Conservation (phyloP, 2,797 vertebrate species). For the Neomorphus geoffroyi region DNA sequence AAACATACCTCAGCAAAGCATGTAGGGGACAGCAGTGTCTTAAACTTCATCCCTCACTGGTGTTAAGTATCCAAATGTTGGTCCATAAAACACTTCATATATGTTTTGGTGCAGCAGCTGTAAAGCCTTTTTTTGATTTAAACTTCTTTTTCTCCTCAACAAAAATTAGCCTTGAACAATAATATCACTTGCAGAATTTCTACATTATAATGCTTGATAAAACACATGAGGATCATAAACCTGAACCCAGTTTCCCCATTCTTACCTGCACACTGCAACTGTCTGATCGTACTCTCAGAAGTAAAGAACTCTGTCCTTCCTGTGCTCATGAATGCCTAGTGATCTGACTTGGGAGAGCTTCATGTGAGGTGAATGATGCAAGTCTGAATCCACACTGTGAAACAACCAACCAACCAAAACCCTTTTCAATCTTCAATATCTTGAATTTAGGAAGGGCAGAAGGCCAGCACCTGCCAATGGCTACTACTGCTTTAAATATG, state of each 20-base stretch:
- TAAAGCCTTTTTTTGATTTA: neutral
- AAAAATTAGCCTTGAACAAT: neutral
- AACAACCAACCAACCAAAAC: neutral
- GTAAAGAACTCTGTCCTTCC: neutral
- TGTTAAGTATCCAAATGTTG: neutral
- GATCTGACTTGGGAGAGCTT: neutral
- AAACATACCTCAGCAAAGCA: neutral
- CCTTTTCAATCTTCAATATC: neutral
- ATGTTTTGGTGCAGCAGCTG: neutral
- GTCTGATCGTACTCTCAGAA: neutral
- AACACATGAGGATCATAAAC: neutral
- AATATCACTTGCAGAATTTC: neutral
- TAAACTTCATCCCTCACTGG: neutral
- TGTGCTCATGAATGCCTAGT: neutral
- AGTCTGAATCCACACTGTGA: neutral
- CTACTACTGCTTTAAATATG: neutral
- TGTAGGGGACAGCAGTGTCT: fast-evolving
- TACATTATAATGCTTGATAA: neutral
- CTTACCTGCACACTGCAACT: fast-evolving
- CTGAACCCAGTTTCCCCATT: neutral
- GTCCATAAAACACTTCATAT: neutral
- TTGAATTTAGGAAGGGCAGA: neutral
- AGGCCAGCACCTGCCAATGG: neutral
- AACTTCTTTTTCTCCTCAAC: neutral
- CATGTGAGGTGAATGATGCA: fast-evolving